Conservation (phyloP, 2,888 invertebrate species). For the Apamea anceps region DNA sequence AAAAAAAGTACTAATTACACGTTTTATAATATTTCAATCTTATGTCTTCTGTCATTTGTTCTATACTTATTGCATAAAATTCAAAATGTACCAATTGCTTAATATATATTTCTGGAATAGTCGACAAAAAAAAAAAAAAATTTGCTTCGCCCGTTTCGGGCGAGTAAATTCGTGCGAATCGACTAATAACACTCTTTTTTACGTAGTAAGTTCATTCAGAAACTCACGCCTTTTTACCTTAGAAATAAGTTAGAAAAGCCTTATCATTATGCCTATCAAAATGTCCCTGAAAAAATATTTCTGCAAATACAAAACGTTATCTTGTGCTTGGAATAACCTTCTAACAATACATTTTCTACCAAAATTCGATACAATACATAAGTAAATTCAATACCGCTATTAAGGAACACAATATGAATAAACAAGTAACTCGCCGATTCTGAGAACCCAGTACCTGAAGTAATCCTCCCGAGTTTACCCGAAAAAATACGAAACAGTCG, state of each 20-base stretch:
- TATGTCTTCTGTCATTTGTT: too few relatives aligned
- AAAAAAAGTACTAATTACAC: too few relatives aligned
- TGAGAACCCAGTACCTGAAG: conserved; percentile 25
- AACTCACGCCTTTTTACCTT: neutral
- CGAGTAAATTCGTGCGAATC: neutral
- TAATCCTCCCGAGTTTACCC: conserved; percentile 39
- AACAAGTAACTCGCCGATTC: conserved; percentile 19
- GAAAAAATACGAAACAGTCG: conserved; percentile 61
- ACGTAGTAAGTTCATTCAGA: too few relatives aligned
- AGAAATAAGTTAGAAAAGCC: neutral
- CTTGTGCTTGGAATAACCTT: neutral
- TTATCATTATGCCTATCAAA: neutral
- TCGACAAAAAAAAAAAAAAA: neutral
- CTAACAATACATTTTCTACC: conserved; percentile 12
- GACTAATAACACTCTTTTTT: neutral
- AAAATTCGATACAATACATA: conserved; percentile 27
- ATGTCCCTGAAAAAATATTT: neutral
- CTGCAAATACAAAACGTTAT: neutral
- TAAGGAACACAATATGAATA: conserved; percentile 35
- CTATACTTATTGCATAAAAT: too few relatives aligned
- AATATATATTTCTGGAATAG: neutral
- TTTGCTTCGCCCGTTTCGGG: neutral
- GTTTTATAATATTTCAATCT: too few relatives aligned
- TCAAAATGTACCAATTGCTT: too few relatives aligned
- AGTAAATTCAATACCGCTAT: conserved; percentile 17